Evolutionary conservation across 1,140 invertebrate species (phyloP), one percentile per base, ranked within the genome.

Genomic region (Zaprionus capensis): DNA sequence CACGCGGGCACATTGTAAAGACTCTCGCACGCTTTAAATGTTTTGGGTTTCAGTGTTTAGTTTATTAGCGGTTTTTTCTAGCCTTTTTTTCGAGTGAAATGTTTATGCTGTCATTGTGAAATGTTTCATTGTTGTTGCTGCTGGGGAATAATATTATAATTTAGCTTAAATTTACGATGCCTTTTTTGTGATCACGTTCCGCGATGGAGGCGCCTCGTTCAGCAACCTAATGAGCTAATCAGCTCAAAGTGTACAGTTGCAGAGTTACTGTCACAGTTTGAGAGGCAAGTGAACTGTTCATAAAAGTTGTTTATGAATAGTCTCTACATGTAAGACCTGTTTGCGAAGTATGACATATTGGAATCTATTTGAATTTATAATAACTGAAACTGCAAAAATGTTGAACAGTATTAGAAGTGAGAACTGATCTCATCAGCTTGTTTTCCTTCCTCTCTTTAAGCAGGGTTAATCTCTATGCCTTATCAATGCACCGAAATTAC

Each of bases 71-170:
- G 20, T 41, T 41, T 41, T 15, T 41, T 41, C 15, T n/a, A 44
- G 41, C 41, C 7, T 46, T 46, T 46, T 46, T 46, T 46, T 68
- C 49, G 57, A 67, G 69, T 76, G 74, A 76, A 76, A 76, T 76
- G 69, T 76, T 72, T 72, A 76, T 72, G 74, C 68, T 61, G 68
- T 58, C 67, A 68, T 63, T 70, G 58, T 57, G 46, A 69, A 69
- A 69, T 59, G 28, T 31, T 59, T 59, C 20, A 44, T 59, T 49
- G 36, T 46, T 22, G 7, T 12, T 66, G 24, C n/a, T 55, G 51
- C 20, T 14, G 15, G 14, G 28, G n/a, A 11, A 46, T 46, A 28
- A 31, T 68, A 49, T 58, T 68, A 58, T 68, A 68, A 34, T 58
- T 59, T 49, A 66, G 53, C 28, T 69, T 74, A 14, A 58, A 53